These are phyloP conservation scores for Lepisosteus osseus DNA, from an alignment of 2,113 vertebrate species.

Conservation along the genomic window DNA sequence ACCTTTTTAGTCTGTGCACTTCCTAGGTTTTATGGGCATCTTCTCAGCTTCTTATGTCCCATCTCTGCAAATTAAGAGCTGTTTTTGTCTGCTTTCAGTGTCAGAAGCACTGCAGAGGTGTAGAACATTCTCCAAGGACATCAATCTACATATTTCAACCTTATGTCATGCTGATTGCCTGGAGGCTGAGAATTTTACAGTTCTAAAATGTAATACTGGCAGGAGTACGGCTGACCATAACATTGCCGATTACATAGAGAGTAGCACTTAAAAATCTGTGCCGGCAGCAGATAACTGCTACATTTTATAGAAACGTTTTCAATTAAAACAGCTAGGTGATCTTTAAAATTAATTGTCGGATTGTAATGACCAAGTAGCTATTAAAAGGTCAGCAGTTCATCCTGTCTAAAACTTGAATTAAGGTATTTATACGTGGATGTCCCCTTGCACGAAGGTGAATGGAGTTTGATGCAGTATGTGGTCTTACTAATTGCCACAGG, in stretches of 20 bases:
- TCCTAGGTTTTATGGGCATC: too few species aligned
- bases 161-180: not conserved
- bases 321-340: constrained; percentile 13
- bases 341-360: constrained; percentile 18
- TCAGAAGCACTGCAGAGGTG: not conserved
- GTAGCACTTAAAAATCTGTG: not conserved
- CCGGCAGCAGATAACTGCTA: constrained; percentile 6
- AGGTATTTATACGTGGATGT: constrained; percentile 46
- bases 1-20: too few species aligned
- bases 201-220: constrained; percentile 17
- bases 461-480: constrained; percentile 35
- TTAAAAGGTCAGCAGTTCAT: constrained; percentile 61
- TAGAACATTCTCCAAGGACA: constrained; percentile 1
- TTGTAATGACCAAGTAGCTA: constrained; percentile 4
- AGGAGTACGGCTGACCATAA: constrained; percentile 1
- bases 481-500: constrained; percentile 20
- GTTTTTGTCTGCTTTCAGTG: not conserved
- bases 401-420: constrained; percentile 42
- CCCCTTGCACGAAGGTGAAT: constrained; percentile 28
- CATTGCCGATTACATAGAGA: constrained; percentile 20
- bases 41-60: too few species aligned
- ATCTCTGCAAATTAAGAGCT: not conserved
- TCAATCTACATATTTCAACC: not conserved
- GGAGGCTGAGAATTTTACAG: constrained; percentile 13
- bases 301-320: constrained; percentile 13